Conservation (phyloP, 2,888 invertebrate genomes). For the Helicoverpa assulta region DNA sequence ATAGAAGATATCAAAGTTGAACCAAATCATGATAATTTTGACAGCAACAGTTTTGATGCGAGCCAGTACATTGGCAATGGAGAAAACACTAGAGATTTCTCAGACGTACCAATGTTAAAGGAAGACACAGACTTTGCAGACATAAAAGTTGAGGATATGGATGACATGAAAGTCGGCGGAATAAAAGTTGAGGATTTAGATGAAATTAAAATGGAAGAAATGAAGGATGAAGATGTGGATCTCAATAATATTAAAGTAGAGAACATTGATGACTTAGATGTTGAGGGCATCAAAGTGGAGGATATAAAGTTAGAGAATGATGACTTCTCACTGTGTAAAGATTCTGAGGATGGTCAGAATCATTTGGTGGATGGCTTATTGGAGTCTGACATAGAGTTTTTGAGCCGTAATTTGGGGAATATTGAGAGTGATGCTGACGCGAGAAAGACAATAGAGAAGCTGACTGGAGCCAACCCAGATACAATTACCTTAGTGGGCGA, state of each 20-base stretch:
- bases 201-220: conserved; percentile 82
- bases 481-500: conserved; percentile 86
- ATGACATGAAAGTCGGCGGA: conserved; percentile 85
- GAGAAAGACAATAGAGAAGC: conserved; percentile 87
- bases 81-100: conserved; percentile 81
- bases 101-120: conserved; percentile 81
- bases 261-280: conserved; percentile 81
- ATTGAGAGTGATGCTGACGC: conserved; percentile 89
- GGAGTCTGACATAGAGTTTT: conserved; percentile 88
- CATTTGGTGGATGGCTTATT: conserved; percentile 85
- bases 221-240: conserved; percentile 84
- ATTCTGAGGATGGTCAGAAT: conserved; percentile 79
- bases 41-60: conserved; percentile 81
- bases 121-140: conserved; percentile 85
- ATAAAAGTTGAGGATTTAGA: conserved; percentile 85
- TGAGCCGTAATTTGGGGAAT: conserved; percentile 86
- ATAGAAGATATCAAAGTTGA: conserved; percentile 84
- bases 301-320: conserved; percentile 86
- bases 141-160: conserved; percentile 87
- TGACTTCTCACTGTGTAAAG: conserved; percentile 83
- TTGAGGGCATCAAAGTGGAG: conserved; percentile 83
- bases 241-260: conserved; percentile 83
- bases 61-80: conserved; percentile 80
- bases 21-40: conserved; percentile 78
- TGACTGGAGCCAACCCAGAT: conserved; percentile 87